Evolutionary conservation across 2,888 invertebrate species (phyloP), one percentile per base, ranked within the genome.

Genomic region (Drosophila pullipes): DNA sequence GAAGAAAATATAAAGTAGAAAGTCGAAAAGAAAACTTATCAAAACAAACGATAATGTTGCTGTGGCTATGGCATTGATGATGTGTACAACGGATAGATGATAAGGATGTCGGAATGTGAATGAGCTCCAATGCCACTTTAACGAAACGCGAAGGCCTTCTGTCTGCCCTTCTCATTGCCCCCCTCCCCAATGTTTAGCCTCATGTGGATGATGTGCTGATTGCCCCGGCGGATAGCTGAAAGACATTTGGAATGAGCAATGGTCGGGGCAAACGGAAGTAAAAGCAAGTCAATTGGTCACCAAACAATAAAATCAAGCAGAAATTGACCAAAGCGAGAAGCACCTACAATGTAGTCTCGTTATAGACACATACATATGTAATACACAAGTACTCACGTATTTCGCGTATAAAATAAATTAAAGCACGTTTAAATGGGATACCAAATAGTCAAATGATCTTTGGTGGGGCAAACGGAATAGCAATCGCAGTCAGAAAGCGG

Each of bases 31-130:
- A 66, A 74, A 82, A 73, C 74, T 82, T 74, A 89, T 89, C 81
- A 89, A 86, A 89, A 87, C 72, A 82, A 84, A 86, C 89, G 89
- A 86, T 86, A 84, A 87, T 86, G 78, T 76, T 62, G 55, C 68
- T 63, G 37, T 50, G 67, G 74, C 68, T 66, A 47, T 25, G 74
- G 63, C 72, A 72, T 72, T 82, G 79, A 83, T 85, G 83, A 81
- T 77, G 83, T 74, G 79, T 79, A 63, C 68, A 25, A 4, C 25
- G 18, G 77, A 73, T 79, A 70, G 86, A 82, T 84, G 84, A 84
- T 84, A 82, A 73, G 79, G 77, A 83, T 73, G 84, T 78, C 64
- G 83, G 60, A 63, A 71, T 79, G 78, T 50, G 76, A 50, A 74
- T 55, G 54, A n/a, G 54, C 60, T 30, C 33, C 57, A 74, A 80